Evolutionary conservation across 2,113 vertebrate species (phyloP).

Genomic region (Microtus ochrogaster): DNA sequence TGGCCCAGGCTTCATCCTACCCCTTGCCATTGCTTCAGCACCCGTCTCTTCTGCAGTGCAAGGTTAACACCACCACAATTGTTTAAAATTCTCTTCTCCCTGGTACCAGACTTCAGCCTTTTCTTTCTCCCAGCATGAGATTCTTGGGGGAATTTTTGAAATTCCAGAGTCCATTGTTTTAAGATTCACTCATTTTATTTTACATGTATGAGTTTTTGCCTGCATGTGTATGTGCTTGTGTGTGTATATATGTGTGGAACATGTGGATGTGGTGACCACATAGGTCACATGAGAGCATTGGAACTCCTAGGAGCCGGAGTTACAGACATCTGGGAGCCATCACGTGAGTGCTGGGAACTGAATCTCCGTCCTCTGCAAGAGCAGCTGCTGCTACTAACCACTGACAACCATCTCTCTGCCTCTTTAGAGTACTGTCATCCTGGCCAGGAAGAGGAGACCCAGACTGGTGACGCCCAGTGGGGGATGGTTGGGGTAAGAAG

Average conservation of each 20-base stretch:
- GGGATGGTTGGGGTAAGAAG: not conserved
- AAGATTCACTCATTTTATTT: not conserved
- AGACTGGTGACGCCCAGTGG: accelerated
- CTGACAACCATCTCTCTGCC: not conserved
- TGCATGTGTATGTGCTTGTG: not conserved
- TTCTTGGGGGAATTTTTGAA: not conserved
- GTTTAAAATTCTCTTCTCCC: not conserved
- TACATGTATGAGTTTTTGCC: not conserved
- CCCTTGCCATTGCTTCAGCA: not conserved
- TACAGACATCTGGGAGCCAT: not conserved
- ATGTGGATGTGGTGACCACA: not conserved
- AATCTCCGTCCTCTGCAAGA: not conserved
- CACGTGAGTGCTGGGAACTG: not conserved
- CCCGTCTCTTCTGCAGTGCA: not conserved
- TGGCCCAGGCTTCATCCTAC: not conserved
- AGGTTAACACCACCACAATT: not conserved
- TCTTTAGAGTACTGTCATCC: not conserved
- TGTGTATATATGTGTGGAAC: not conserved
- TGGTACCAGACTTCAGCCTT: not conserved
- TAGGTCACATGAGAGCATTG: not conserved
- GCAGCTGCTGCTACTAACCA: not conserved
- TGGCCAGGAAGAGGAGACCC: not conserved
- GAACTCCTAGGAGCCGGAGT: not conserved
- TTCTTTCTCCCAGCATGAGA: not conserved
- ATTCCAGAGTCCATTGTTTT: not conserved